Evolutionary conservation across 2,888 invertebrate genomes (phyloP).

Genomic region (Corbicula japonica): DNA sequence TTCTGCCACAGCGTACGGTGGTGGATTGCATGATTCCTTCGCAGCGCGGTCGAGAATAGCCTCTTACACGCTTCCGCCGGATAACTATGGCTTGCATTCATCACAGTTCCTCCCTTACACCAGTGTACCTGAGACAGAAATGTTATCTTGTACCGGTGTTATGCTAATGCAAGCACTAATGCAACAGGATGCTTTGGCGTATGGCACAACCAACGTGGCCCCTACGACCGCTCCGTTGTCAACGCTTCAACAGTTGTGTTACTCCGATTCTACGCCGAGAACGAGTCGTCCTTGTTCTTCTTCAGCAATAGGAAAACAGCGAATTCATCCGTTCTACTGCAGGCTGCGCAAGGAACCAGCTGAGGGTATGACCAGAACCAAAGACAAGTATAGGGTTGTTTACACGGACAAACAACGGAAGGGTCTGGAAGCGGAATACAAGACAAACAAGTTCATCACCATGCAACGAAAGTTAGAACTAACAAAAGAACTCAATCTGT

Average conservation of each 20-base stretch:
- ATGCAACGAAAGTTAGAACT: constrained; percentile 27
- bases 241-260: constrained; percentile 22
- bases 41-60: no score
- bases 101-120: no score
- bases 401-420: constrained; percentile 55
- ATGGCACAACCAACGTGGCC: no score
- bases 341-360: constrained; percentile 39
- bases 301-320: constrained; percentile 8
- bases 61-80: no score
- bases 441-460: constrained; percentile 46
- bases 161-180: no score
- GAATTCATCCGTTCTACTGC: constrained; percentile 48
- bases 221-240: not conserved
- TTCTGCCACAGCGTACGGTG: no score
- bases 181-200: no score
- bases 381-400: constrained; percentile 55
- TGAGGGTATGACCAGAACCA: constrained; percentile 53
- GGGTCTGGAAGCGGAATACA: constrained; percentile 38
- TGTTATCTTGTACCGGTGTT: no score
- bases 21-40: no score
- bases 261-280: constrained; percentile 1
- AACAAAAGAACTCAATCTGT: constrained; percentile 41
- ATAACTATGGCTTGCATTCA: no score
- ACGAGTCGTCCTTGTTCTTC: not conserved
- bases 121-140: no score